Percentiles rank a stretch among this genome's conserved stretches.
Conservation (phyloP, 2,888 invertebrate genomes). For the Calephelis perditalis region DNA sequence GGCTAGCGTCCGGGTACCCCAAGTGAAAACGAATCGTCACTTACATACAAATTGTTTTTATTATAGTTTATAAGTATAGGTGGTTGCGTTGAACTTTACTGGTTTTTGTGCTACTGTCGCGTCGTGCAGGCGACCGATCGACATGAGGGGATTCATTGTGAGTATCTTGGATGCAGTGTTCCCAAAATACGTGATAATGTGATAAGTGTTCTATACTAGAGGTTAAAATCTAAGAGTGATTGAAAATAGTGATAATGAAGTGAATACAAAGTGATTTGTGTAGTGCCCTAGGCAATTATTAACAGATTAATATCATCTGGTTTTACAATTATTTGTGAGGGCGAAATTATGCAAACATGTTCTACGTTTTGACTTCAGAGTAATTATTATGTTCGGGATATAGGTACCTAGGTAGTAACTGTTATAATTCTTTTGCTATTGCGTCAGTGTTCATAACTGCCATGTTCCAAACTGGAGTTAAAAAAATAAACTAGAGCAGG, state of each 20-base stretch:
- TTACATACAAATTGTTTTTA: constrained; percentile 59
- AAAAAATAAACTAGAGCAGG: too few relatives aligned
- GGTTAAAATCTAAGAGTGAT: not conserved
- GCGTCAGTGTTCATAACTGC: too few relatives aligned
- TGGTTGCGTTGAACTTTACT: constrained; percentile 43
- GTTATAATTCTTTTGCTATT: too few relatives aligned
- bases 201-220: not conserved
- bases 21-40: constrained; percentile 59
- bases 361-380: too few relatives aligned
- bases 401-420: too few relatives aligned
- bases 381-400: too few relatives aligned
- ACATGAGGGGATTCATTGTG: constrained; percentile 57
- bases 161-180: constrained; percentile 43
- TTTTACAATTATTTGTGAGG: too few relatives aligned
- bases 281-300: constrained; percentile 13
- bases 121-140: constrained; percentile 55
- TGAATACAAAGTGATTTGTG: not conserved
- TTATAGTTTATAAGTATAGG: constrained; percentile 72
- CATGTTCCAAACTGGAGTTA: too few relatives aligned
- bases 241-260: not conserved
- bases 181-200: constrained; percentile 27
- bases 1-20: constrained; percentile 60
- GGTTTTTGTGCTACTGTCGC: constrained; percentile 50
- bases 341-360: too few relatives aligned
- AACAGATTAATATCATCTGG: not conserved